A percentile compares a stretch with the other conserved stretches of the same genome.
Evolutionary conservation across 2,113 vertebrate species (phyloP).

Genomic region (Trichomycterus rosablanca): DNA sequence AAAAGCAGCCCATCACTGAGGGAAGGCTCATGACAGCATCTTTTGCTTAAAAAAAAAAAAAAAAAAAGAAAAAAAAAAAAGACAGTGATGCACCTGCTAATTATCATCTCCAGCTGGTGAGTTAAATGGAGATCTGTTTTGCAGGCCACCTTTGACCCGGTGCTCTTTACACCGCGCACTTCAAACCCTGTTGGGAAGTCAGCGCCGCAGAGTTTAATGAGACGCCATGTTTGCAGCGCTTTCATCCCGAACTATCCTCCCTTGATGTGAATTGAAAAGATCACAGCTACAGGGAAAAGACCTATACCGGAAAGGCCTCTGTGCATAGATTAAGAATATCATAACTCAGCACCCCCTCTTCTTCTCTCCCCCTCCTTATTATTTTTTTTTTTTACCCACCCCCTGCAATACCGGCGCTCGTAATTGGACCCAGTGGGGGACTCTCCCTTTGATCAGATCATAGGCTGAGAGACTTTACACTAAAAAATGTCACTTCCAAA

Average conservation of each 20-base stretch:
- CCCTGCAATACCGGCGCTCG: constrained; percentile 82
- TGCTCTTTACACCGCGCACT: constrained; percentile 75
- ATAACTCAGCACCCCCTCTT: constrained; percentile 74
- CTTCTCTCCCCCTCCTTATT: constrained; percentile 32
- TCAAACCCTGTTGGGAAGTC: constrained; percentile 68
- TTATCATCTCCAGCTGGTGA: constrained; percentile 77
- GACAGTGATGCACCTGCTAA: constrained; percentile 74
- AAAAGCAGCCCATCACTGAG: constrained; percentile 37
- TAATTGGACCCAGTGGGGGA: constrained; percentile 99
- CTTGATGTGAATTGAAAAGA: constrained; percentile 93
- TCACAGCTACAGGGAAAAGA: constrained; percentile 91
- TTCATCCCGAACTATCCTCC: constrained; percentile 80
- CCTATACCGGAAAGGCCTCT: constrained; percentile 86
- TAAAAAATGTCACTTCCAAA: constrained; percentile 98
- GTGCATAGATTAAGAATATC: constrained; percentile 95
- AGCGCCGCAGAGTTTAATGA: constrained; percentile 67
- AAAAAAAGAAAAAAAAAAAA: too few relatives aligned
- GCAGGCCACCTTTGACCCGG: constrained; percentile 69
- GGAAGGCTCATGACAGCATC: constrained; percentile 46
- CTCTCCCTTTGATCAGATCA: constrained; percentile 95
- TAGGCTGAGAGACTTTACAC: constrained; percentile 95
- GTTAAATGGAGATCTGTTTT: constrained; percentile 80
- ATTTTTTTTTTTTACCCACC: constrained; percentile 49
- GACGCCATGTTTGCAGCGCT: constrained; percentile 74
- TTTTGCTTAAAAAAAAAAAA: too few relatives aligned